phyloP scores from a whole-genome alignment of 2,113 vertebrate species.

The Dicerorhinus sumatrensis region DNA sequence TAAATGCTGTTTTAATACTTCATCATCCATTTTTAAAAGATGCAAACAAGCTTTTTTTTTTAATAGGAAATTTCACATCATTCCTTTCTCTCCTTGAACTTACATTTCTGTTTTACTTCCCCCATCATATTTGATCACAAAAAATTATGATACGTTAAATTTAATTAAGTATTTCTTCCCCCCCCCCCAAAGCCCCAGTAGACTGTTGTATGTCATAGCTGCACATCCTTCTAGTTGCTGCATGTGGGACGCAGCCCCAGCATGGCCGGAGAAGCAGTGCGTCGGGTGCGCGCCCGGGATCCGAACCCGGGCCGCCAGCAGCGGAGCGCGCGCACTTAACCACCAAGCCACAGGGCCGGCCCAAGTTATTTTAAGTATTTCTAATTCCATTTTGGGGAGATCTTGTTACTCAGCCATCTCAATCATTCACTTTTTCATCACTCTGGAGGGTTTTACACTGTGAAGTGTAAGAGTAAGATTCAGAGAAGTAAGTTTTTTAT shows the following conservation, averaged over 20 bases:
- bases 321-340: too few species aligned
- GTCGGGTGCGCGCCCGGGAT: too few species aligned
- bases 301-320: too few species aligned
- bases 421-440: background rate
- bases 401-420: background rate
- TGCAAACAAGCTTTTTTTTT: background rate
- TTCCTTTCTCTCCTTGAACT: background rate
- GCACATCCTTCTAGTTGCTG: too few species aligned
- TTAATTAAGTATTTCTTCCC: too few species aligned
- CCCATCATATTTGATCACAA: background rate
- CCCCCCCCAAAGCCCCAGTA: too few species aligned
- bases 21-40: background rate
- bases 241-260: too few species aligned
- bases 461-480: background rate
- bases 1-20: background rate
- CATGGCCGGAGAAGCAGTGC: too few species aligned
- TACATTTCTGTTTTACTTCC: background rate
- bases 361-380: background rate
- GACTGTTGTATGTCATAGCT: too few species aligned
- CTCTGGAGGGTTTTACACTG: background rate
- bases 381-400: background rate
- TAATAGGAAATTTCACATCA: background rate
- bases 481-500: background rate
- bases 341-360: too few species aligned
- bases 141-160: background rate